phyloP scores from a whole-genome alignment of 2,113 vertebrate species.

The Peromyscus californicus region DNA sequence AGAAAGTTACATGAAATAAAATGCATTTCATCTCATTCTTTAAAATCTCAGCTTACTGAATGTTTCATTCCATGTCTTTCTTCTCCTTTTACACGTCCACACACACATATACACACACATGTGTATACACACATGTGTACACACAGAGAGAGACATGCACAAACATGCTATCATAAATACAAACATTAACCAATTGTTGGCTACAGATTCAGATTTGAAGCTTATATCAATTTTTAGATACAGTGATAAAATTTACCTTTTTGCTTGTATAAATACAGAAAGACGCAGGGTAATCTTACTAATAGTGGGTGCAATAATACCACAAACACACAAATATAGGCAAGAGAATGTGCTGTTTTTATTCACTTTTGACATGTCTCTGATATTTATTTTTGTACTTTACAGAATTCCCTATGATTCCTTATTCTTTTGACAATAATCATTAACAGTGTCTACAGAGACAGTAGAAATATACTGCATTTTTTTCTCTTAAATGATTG shows the following conservation, averaged over 20 bases:
- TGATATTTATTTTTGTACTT: not conserved
- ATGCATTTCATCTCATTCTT: not conserved
- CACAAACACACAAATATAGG: not conserved
- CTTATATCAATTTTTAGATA: not conserved
- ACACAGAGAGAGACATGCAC: not conserved
- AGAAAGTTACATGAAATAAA: not conserved
- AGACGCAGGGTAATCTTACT: not conserved
- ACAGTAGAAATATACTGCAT: not conserved
- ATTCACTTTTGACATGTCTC: not conserved
- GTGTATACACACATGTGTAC: not conserved
- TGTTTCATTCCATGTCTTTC: not conserved
- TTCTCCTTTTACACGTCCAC: not conserved
- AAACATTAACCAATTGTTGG: not conserved
- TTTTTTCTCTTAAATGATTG: not conserved
- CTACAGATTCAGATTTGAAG: not conserved
- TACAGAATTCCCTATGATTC: not conserved
- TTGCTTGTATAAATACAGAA: not conserved
- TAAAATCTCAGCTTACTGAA: not conserved
- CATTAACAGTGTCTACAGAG: not conserved
- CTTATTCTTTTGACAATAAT: not conserved
- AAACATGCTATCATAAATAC: not conserved
- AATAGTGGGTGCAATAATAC: not conserved
- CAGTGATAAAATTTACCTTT: not conserved
- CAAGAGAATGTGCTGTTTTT: not conserved
- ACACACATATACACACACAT: not conserved